A percentile compares a stretch with the other conserved stretches of the same genome.
phyloP scores from a whole-genome alignment of 2,888 invertebrate species.

The Melinaea marsaeus region DNA sequence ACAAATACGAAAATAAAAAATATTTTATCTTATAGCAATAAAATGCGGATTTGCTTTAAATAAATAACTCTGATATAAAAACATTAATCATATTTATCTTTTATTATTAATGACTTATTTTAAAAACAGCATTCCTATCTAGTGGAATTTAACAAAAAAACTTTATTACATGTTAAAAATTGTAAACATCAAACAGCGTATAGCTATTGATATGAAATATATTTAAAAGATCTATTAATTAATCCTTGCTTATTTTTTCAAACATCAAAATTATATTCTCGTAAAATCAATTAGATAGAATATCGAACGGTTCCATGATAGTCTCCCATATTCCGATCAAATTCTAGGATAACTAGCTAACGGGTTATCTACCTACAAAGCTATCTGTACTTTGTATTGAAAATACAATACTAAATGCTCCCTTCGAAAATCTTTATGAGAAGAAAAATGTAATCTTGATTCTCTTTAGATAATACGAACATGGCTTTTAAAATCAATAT shows the following conservation, averaged over 20 bases:
- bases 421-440: conserved; percentile 14
- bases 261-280: neutral
- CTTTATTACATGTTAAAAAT: neutral
- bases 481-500: conserved; percentile 5
- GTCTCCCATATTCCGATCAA: conserved; percentile 24
- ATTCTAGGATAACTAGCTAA: conserved; percentile 33
- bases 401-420: conserved; percentile 28
- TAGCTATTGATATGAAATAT: neutral
- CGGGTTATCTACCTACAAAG: conserved; percentile 38
- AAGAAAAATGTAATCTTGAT: conserved; percentile 27
- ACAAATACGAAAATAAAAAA: too few relatives aligned
- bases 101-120: neutral
- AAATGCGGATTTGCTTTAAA: too few relatives aligned
- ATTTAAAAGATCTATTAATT: neutral
- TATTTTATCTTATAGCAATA: too few relatives aligned
- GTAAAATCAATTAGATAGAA: neutral
- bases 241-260: neutral
- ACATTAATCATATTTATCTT: conserved; percentile 7
- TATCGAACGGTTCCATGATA: conserved; percentile 29
- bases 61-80: neutral
- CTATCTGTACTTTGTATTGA: conserved; percentile 31
- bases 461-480: conserved; percentile 21
- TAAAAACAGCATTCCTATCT: neutral
- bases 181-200: neutral
- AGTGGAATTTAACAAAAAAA: neutral